Base-by-base conservation (phyloP, 2,888 invertebrate species). In the Drosophila mayaguana region DNA sequence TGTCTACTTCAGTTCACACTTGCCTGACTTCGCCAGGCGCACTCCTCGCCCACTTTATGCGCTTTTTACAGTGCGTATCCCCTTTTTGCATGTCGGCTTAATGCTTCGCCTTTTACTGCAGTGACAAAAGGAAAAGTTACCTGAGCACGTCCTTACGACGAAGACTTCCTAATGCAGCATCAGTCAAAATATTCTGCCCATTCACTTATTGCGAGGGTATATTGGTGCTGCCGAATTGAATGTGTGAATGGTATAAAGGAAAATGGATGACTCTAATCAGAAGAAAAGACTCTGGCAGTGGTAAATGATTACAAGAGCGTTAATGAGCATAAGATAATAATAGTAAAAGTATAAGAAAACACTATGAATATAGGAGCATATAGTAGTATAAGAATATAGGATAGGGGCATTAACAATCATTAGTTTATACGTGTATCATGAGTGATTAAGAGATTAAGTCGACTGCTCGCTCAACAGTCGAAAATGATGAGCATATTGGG, bases 21-120 rank as follows among this genome's bases (percentile, higher is more conserved):
- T 72, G 75, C 75, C 64, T 74, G 70, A 60, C 54, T 70, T 79
- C 12, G 28, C 48, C 48, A 5, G 12, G 28, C 76, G 64, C 75
- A 68, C 53, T 70, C 74, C 60, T 60, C 62, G 51, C 66, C 61
- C 70, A 83, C 69, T 88, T 83, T 83, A 88, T 88, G 81, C 78
- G 89, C 78, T 78, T 86, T 86, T 86, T 75, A 80, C 71, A 72
- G 38, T 68, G 73, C 73, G 69, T 78, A 86, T 83, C 81, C 32
- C 32, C 81, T 63, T 83, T 89, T 83, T 73, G 73, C 81, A 73
- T 86, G 87, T 72, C 81, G 75, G 60, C 87, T 78, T 75, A 73
- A 57, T 54, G 69, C 56, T 70, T 67, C 65, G 43, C 53, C 71
- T 57, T 78, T 83, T 75, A 89, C 83, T 86, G 81, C 87, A 86